Evolutionary conservation across 2,797 vertebrate genomes (phyloP), one percentile per base, ranked within the genome.

Genomic region (Typhlichthys eigenmanni): DNA sequence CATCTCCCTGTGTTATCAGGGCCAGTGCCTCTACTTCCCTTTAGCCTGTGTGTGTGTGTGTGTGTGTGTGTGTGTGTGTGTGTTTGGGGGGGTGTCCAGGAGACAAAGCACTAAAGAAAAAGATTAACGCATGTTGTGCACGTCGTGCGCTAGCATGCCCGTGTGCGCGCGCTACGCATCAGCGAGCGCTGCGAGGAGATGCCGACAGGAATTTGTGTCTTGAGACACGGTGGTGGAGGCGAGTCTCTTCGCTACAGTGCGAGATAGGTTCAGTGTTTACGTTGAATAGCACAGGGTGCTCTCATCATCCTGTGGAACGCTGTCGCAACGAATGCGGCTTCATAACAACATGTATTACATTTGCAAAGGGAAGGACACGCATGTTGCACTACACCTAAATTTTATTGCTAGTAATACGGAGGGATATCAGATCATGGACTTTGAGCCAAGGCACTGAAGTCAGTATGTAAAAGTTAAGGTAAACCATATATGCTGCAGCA

Each of bases 261-360:
- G 55, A 81, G 82, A 89, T 88, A 83, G 65, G 55, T 87, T 87
- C 84, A 78, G 61, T 87, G 86, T 88, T 86, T 89, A 87, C 75
- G 68, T 67, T 76, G 72, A 80, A 72, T 79, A 85, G 75, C 68
- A 76, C 82, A 76, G 68, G 75, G 74, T 58, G 67, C 73, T 65
- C 61, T 60, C 60, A 60, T 64, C 54, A 58, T 49, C 78, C 7
- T 38, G 34, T 38, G 34, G 7, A 38, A 38, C 34, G 34, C 34
- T 38, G 2, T 8, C 34, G 1, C 34, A 38, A 38, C 34, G 7
- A 38, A 38, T 38, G 34, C 34, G 7, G 34, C 24, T 24, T 24
- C 34, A 38, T 38, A 8, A 38, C 34, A 38, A 38, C 5, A 5
- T 1, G 34, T 38, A 38, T 38, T 38, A 5, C 34, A 38, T 38